These are phyloP conservation scores for Eidolon helvum DNA, from an alignment of 2,113 vertebrate species.

Conservation along the genomic window DNA sequence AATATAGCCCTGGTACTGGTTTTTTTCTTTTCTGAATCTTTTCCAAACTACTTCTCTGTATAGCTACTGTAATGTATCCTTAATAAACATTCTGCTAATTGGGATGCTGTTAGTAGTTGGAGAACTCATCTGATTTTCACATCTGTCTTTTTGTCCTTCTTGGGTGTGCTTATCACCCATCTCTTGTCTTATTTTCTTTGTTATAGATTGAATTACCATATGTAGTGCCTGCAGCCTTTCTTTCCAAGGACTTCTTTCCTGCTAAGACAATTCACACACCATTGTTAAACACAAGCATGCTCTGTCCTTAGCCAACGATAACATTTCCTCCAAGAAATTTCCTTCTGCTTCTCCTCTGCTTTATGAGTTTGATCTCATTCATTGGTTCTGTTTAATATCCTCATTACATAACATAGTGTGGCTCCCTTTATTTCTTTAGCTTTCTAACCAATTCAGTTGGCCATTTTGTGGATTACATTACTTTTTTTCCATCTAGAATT, in stretches of 20 bases:
- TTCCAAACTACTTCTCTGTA: background rate
- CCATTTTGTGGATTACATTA: background rate
- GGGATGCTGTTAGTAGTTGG: background rate
- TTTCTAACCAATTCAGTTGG: background rate
- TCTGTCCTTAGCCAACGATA: background rate
- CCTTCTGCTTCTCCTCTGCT: slow-evolving; percentile 17
- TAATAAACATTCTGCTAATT: background rate
- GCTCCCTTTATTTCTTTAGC: background rate
- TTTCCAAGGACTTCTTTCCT: background rate
- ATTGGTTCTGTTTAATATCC: background rate
- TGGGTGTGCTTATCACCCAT: background rate
- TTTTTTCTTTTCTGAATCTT: slow-evolving; percentile 45
- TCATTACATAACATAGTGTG: background rate
- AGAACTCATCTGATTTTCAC: background rate
- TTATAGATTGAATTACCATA: background rate
- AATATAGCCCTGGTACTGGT: background rate
- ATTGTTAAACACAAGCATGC: background rate
- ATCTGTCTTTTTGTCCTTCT: background rate
- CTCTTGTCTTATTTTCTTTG: background rate
- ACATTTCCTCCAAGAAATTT: slow-evolving; percentile 28
- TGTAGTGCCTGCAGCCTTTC: background rate
- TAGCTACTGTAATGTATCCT: background rate
- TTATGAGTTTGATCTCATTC: background rate
- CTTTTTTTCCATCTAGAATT: background rate
- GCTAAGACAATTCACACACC: background rate